Percentiles rank a stretch among this genome's conserved stretches.
These are phyloP conservation scores for Ia io DNA, from an alignment of 2,113 vertebrate genomes.

Conservation along the genomic window DNA sequence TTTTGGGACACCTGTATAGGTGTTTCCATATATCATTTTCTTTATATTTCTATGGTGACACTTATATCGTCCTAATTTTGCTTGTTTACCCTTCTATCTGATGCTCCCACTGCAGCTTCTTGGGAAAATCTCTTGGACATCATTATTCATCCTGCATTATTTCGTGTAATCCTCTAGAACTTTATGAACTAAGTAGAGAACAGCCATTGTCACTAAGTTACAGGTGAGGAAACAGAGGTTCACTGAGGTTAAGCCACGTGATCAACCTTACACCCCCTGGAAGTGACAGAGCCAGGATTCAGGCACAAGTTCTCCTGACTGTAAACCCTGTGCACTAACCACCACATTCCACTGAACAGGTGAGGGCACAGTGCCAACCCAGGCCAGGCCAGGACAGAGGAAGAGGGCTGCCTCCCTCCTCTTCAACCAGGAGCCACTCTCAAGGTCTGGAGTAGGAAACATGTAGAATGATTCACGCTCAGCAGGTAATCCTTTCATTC, in stretches of 20 bases:
- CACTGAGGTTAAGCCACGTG: not conserved
- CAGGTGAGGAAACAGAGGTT: not conserved
- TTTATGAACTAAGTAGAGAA: not conserved
- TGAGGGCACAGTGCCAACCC: not conserved
- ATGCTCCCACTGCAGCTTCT: not conserved
- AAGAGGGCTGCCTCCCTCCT: not conserved
- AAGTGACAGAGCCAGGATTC: not conserved
- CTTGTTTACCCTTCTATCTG: not conserved
- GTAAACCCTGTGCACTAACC: not conserved
- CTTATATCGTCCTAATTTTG: not conserved
- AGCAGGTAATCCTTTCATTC: not conserved
- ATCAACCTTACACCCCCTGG: not conserved
- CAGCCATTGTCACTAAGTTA: not conserved
- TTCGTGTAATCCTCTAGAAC: not conserved
- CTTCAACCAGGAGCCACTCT: not conserved
- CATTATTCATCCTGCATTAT: not conserved
- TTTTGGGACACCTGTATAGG: too few species aligned
- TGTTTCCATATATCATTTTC: not conserved
- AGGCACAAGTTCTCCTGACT: rapidly evolving
- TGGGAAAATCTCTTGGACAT: not conserved
- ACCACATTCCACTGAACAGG: not conserved
- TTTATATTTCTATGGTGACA: not conserved
- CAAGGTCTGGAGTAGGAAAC: not conserved
- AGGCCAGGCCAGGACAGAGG: not conserved
- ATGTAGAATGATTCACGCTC: not conserved